Conservation (phyloP, 2,113 vertebrate species). For the Formicarius rufipectus region DNA sequence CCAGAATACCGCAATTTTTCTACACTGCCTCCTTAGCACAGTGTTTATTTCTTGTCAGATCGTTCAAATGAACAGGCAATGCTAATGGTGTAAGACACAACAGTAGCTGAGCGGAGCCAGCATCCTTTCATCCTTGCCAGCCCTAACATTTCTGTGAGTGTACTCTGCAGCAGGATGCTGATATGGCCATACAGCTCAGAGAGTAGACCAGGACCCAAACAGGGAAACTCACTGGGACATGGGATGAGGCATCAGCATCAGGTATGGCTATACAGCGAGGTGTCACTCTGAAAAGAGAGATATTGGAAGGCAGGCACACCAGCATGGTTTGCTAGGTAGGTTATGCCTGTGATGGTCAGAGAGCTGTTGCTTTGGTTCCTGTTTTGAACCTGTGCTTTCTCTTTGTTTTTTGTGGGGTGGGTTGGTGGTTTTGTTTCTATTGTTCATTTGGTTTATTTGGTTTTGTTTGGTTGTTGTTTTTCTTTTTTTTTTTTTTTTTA, state of each 20-base stretch:
- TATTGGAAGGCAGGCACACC: background rate
- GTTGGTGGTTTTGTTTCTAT: background rate
- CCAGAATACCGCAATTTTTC: background rate
- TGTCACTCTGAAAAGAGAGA: background rate
- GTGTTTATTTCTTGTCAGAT: background rate
- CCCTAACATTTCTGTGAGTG: background rate
- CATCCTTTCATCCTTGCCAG: background rate
- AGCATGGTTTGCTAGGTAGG: background rate
- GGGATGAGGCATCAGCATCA: background rate
- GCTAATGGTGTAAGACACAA: background rate
- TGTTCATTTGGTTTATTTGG: background rate
- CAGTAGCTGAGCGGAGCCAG: background rate
- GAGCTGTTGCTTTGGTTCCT: background rate
- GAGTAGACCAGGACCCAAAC: background rate
- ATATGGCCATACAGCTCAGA: accelerated
- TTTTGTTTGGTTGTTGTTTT: background rate
- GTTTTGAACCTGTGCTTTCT: background rate
- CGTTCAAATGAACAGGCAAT: background rate
- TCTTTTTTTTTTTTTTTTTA: background rate
- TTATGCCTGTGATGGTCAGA: background rate
- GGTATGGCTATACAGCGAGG: accelerated
- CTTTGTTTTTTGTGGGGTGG: background rate
- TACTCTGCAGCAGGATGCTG: background rate
- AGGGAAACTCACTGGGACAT: background rate
- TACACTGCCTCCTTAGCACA: background rate